phyloP scores from a whole-genome alignment of 2,113 vertebrate species.

The Calyptommatus sinebrachiatus region DNA sequence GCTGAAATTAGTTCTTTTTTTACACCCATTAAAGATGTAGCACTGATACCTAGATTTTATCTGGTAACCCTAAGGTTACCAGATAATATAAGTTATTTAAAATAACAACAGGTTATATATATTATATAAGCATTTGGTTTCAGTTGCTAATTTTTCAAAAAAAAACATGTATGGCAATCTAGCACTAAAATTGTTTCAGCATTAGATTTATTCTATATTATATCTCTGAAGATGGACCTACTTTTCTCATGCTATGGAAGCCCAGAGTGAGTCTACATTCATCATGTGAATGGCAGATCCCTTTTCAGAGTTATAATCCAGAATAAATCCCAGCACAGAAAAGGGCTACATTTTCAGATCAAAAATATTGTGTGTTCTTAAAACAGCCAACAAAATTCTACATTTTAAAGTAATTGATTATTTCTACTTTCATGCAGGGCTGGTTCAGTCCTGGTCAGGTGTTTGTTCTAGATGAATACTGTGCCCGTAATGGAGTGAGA shows the following conservation, averaged over 20 bases:
- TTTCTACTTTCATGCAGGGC: slow-evolving; percentile 81
- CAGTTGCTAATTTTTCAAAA: neutral
- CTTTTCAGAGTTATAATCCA: too few relatives aligned
- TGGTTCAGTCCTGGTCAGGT: slow-evolving; percentile 99
- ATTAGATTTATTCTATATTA: too few relatives aligned
- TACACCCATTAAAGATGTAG: too few relatives aligned
- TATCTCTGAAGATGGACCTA: too few relatives aligned
- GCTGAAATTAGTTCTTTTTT: too few relatives aligned
- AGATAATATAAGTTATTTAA: neutral
- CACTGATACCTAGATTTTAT: neutral
- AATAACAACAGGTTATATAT: neutral
- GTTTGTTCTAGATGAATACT: slow-evolving; percentile 98
- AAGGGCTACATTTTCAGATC: slow-evolving; percentile 37
- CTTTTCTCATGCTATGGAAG: too few relatives aligned
- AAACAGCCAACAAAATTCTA: slow-evolving; percentile 33
- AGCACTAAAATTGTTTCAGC: slow-evolving; percentile 2
- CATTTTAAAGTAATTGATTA: slow-evolving; percentile 73
- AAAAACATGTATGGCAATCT: slow-evolving; percentile 23
- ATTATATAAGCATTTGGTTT: neutral
- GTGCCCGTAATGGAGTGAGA: slow-evolving; percentile 93
- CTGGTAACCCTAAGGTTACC: neutral
- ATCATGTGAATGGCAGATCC: too few relatives aligned
- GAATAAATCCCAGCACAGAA: too few relatives aligned
- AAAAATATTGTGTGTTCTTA: slow-evolving; percentile 46
- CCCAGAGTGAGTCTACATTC: too few relatives aligned